Base-by-base conservation (phyloP, 64 coral and sea anemone species). In the Actinia tenebrosa region DNA sequence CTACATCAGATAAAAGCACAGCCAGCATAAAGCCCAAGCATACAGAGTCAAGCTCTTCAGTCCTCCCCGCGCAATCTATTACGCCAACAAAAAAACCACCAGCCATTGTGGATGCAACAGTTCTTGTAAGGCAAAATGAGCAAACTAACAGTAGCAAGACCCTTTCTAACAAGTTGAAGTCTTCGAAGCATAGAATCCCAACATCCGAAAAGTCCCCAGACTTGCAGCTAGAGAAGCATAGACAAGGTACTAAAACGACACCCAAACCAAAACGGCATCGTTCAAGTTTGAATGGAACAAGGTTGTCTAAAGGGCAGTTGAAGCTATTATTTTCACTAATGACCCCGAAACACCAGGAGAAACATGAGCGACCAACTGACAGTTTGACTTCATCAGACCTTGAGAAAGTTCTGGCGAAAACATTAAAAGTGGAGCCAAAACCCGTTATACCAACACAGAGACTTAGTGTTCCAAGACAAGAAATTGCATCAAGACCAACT, bases 381-480 rank as follows among this genome's bases (percentile, higher is more conserved):
- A 27, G 69, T 30, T 75, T 75, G 69, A 75, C 27, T 3, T 75
- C 69, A 75, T 75, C 69, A 13, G 69, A 75, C 27, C 69, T 75
- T 9, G 25, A 75, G 26, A 75, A 75, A 42, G 23, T 75, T 75
- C 7, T 75, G 43, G 16, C 45, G 53, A 53, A 58, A 83, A 83
- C 80, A 53, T 54, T 53, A 3, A 52, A 20, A 83, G 17, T 23
- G 14, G 45, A 2, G 8, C 15, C 44, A 15, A 83, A 20, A 43
- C 46, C 80, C 1, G 3, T 15, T 3, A 27, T 8, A 10, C 83
- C 83, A 5, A 85, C 83, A 43, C 83, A 85, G 11, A 85, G 83
- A 27, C 56, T 53, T 26, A 85, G 83, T 54, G 83, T 85, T 19
- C 83, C 83, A 64, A 85, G 83, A 19, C 52, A 85, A 85, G 15